Percentiles rank a stretch among this genome's conserved stretches.
phyloP scores from a whole-genome alignment of 2,888 invertebrate genomes.

The Venusia cambrica region DNA sequence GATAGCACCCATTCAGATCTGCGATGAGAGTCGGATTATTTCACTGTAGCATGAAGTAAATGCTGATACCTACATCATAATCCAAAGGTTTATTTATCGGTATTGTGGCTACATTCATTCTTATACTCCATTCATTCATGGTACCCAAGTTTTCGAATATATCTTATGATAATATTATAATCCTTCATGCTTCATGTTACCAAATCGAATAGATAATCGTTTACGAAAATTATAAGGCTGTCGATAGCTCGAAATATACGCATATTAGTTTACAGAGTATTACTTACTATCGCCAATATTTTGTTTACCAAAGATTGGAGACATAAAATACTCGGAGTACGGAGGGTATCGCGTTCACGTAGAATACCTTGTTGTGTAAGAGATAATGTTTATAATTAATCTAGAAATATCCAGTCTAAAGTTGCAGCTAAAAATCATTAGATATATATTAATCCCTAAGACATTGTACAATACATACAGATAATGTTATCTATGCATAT shows the following conservation, averaged over 20 bases:
- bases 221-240: conserved; percentile 21
- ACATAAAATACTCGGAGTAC: conserved; percentile 25
- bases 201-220: conserved; percentile 19
- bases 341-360: conserved; percentile 12
- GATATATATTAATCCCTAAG: no score
- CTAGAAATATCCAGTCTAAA: background rate
- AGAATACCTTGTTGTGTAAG: background rate
- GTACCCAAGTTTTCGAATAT: conserved; percentile 26
- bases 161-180: conserved; percentile 15
- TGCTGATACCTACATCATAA: conserved; percentile 35
- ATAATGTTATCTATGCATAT: background rate
- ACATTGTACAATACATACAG: background rate
- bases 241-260: conserved; percentile 20
- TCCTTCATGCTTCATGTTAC: conserved; percentile 22
- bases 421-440: conserved; percentile 6
- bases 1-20: conserved; percentile 63
- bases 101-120: conserved; percentile 25
- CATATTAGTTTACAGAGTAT: conserved; percentile 9
- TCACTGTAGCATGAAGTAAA: conserved; percentile 24
- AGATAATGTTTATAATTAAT: background rate
- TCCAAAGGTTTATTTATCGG: conserved; percentile 31
- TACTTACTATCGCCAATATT: conserved; percentile 15
- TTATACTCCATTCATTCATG: conserved; percentile 9
- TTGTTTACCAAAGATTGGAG: conserved; percentile 33
- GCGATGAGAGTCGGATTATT: conserved; percentile 46